Evolutionary conservation across 2,888 invertebrate genomes (phyloP), one percentile per base, ranked within the genome.

Genomic region (Aporophyla lueneburgensis): DNA sequence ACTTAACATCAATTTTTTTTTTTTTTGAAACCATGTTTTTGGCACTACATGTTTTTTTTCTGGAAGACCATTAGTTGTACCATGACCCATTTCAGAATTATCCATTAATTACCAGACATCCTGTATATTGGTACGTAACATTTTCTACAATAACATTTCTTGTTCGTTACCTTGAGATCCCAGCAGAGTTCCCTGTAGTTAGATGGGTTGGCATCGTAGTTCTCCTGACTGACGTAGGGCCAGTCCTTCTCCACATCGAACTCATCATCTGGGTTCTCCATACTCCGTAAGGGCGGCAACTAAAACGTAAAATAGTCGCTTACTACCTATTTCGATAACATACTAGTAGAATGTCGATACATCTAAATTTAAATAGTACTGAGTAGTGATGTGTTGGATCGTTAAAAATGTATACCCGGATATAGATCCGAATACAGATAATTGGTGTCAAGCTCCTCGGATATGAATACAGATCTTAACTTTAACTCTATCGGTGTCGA

Each of bases 151-250:
- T 33, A 16, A 43, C 5, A 24, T 43, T 27, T n/a, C 3, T 58
- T 63, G n/a, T 5, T 21, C 54, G 2, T 54, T 89, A 97, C 97
- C 95, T 97, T 98, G 59, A 99, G 94, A 92, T 98, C 98, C 99
- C 99, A 99, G 92, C 99, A 99, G 5, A 99, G 98, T 88, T 98
- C 98, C 80, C 99, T 97, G 92, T 98, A 99, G 68, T 97, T 97
- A 24, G 96, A 97, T 1, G 98, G 98, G 93, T 98, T 97, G 5
- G 97, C 96, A 74, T 97, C 96, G 79, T 97, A 97, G 83, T 97
- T 97, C 49, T 97, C 97, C 87, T 97, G 97, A 0, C 97, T 96
- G 0, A 98, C 97, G 51, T 97, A 97, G 0, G 97, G 97, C 94
- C 98, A 98, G 89, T 98, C 98, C 80, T 98, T 98, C 76, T 98